These are phyloP conservation scores for Semicossyphus pulcher DNA, from an alignment of 2,113 vertebrate species.

Conservation along the genomic window DNA sequence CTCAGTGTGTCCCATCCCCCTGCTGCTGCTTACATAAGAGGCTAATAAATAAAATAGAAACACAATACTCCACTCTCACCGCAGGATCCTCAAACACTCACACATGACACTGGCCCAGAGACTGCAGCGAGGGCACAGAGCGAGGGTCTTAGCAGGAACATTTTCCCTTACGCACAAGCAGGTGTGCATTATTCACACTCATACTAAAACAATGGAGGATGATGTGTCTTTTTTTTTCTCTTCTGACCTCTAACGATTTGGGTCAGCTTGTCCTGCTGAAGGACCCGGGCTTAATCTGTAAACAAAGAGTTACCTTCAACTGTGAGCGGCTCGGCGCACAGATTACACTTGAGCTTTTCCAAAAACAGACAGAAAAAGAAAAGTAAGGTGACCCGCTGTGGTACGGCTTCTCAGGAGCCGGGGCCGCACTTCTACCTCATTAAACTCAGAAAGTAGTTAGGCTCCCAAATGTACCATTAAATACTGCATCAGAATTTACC, in stretches of 20 bases:
- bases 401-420: constrained; percentile 12
- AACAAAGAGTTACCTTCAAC: constrained; percentile 71
- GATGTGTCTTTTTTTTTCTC: constrained; percentile 23
- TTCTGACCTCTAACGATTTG: constrained; percentile 61
- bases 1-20: constrained; percentile 61
- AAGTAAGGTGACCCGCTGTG: constrained; percentile 35
- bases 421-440: neutral
- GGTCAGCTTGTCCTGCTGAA: constrained; percentile 73
- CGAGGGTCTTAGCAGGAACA: constrained; percentile 42
- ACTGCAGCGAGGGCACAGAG: constrained; percentile 32
- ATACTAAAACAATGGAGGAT: constrained; percentile 13
- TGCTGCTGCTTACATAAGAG: constrained; percentile 77
- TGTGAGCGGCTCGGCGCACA: constrained; percentile 54
- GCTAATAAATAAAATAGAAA: constrained; percentile 80
- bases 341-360: constrained; percentile 54
- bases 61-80: constrained; percentile 68
- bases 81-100: constrained; percentile 60
- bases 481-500: neutral
- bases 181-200: constrained; percentile 45
- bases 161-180: constrained; percentile 56
- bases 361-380: constrained; percentile 32
- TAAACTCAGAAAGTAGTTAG: neutral
- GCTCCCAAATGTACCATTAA: neutral
- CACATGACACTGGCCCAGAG: constrained; percentile 55
- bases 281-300: constrained; percentile 64